Conservation (phyloP, 2,797 vertebrate species). For the Microhierax caerulescens region DNA sequence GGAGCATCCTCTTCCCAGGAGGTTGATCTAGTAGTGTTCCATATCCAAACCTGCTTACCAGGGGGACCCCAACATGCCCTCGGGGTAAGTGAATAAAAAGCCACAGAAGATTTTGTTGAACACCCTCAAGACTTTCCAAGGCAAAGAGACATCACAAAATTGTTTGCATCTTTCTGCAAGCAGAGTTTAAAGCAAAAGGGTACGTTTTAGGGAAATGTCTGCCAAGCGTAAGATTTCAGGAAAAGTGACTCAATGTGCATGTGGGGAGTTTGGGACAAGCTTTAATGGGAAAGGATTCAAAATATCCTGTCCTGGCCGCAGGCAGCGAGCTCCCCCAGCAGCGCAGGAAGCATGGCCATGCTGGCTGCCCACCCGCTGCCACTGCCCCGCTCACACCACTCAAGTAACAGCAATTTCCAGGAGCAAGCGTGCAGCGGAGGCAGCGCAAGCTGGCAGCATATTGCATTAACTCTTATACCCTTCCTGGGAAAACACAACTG, state of each 20-base stretch:
- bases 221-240: background rate
- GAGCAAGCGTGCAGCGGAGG: background rate
- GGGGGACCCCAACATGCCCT: background rate
- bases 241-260: background rate
- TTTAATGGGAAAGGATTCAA: background rate
- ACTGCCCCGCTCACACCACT: rapidly evolving
- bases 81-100: background rate
- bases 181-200: background rate
- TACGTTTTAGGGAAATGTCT: background rate
- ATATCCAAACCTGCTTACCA: background rate
- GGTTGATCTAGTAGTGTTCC: background rate
- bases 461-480: slow-evolving; percentile 24
- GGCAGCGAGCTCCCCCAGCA: rapidly evolving
- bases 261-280: background rate
- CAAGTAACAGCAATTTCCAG: background rate
- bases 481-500: slow-evolving; percentile 33
- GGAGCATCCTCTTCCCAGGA: background rate
- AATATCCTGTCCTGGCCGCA: rapidly evolving
- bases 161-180: background rate
- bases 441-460: background rate
- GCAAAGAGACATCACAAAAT: background rate
- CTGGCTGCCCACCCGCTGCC: background rate
- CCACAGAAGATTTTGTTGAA: background rate
- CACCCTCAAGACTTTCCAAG: background rate
- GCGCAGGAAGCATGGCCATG: background rate